phyloP scores from a whole-genome alignment of 2,113 vertebrate species.

The Felis chaus region DNA sequence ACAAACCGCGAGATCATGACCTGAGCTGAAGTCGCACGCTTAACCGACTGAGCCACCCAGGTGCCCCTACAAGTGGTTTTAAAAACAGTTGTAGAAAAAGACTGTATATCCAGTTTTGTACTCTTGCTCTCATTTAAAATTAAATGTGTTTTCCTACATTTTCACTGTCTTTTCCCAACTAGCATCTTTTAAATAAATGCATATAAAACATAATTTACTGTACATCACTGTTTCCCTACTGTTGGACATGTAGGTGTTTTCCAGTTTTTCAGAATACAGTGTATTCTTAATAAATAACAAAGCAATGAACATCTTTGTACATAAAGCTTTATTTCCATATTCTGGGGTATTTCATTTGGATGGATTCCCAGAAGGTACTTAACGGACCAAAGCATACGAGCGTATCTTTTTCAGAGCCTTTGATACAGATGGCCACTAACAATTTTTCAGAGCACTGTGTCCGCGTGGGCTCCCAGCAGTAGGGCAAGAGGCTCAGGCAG shows the following conservation, averaged over 20 bases:
- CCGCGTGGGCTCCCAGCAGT: fast-evolving
- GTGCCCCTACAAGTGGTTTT: neutral
- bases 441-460: neutral
- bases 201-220: neutral
- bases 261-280: neutral
- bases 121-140: neutral
- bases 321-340: neutral
- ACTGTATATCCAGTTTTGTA: neutral
- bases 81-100: neutral
- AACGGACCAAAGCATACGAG: neutral
- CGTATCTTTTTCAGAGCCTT: neutral
- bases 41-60: too few species aligned
- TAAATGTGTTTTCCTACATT: neutral
- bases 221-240: neutral
- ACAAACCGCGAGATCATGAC: too few species aligned
- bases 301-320: neutral
- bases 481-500: neutral
- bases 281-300: neutral
- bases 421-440: neutral
- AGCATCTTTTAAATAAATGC: neutral
- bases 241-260: neutral
- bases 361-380: neutral
- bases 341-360: neutral
- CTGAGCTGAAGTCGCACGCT: too few species aligned
- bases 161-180: neutral